Percentiles rank a stretch among this genome's conserved stretches.
These are phyloP conservation scores for Trichonephila inaurata DNA, from an alignment of 1,140 invertebrate species.

Conservation along the genomic window DNA sequence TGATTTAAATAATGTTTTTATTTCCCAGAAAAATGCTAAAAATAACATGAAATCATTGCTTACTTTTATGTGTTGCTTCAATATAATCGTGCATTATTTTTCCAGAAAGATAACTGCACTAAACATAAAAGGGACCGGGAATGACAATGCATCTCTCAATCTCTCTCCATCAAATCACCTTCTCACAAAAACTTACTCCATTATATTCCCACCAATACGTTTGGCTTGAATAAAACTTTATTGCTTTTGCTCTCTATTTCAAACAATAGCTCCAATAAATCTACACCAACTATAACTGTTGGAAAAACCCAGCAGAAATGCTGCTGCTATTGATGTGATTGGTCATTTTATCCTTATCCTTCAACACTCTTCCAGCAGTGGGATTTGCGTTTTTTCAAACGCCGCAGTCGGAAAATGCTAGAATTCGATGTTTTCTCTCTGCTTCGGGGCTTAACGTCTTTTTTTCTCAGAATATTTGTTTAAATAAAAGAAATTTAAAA, in stretches of 20 bases:
- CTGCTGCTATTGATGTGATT: not conserved
- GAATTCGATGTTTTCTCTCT: not conserved
- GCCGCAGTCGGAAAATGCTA: not conserved
- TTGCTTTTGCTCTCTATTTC: not conserved
- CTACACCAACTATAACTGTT: not conserved
- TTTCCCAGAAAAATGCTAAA: too few relatives aligned
- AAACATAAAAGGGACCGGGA: too few relatives aligned
- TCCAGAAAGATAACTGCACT: too few relatives aligned
- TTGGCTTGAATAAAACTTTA: not conserved
- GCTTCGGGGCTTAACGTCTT: not conserved
- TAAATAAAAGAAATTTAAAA: not conserved
- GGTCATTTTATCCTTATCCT: not conserved
- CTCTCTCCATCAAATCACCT: not conserved
- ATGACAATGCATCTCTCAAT: too few relatives aligned
- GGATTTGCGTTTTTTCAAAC: not conserved
- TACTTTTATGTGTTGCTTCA: too few relatives aligned
- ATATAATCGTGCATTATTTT: too few relatives aligned
- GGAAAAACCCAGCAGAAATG: not conserved
- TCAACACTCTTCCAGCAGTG: not conserved
- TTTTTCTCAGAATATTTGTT: not conserved
- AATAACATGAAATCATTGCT: too few relatives aligned
- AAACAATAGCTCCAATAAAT: not conserved
- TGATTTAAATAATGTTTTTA: too few relatives aligned
- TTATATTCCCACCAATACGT: not conserved
- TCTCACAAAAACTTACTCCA: not conserved